A percentile compares a stretch with the other conserved stretches of the same genome.
phyloP scores from a whole-genome alignment of 1,140 invertebrate genomes.

The Chelonus insularis region DNA sequence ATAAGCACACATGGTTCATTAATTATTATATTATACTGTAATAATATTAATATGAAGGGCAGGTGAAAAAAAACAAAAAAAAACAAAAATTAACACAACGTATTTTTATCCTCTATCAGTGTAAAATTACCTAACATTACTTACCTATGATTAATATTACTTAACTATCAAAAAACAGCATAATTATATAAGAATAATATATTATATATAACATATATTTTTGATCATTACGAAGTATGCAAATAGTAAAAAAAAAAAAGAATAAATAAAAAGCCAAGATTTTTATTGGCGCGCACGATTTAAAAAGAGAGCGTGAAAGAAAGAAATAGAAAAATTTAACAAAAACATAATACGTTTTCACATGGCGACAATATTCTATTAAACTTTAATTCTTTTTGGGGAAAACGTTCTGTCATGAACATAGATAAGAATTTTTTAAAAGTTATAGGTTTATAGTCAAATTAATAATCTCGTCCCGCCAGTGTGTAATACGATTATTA shows the following conservation, averaged over 20 bases:
- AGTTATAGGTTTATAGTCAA: constrained; percentile 19
- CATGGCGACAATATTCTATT: constrained; percentile 55
- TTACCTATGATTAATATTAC: constrained; percentile 59
- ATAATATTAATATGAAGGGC: constrained; percentile 37
- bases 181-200: constrained; percentile 57
- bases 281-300: constrained; percentile 51
- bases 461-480: constrained; percentile 15
- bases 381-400: constrained; percentile 46
- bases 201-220: constrained; percentile 60
- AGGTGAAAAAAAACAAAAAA: constrained; percentile 38
- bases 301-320: constrained; percentile 20
- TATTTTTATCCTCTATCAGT: constrained; percentile 60
- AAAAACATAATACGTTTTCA: constrained; percentile 44
- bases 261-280: constrained; percentile 44
- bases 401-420: neutral
- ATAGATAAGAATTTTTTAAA: constrained; percentile 21
- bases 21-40: constrained; percentile 8
- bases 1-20: constrained; percentile 18
- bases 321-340: constrained; percentile 11
- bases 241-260: constrained; percentile 35
- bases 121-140: constrained; percentile 58
- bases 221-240: constrained; percentile 59
- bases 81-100: constrained; percentile 40
- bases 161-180: constrained; percentile 57
- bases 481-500: constrained; percentile 1